A percentile compares a stretch with the other conserved stretches of the same genome.
Conservation (phyloP, 2,113 vertebrate species). For the Carassius auratus region DNA sequence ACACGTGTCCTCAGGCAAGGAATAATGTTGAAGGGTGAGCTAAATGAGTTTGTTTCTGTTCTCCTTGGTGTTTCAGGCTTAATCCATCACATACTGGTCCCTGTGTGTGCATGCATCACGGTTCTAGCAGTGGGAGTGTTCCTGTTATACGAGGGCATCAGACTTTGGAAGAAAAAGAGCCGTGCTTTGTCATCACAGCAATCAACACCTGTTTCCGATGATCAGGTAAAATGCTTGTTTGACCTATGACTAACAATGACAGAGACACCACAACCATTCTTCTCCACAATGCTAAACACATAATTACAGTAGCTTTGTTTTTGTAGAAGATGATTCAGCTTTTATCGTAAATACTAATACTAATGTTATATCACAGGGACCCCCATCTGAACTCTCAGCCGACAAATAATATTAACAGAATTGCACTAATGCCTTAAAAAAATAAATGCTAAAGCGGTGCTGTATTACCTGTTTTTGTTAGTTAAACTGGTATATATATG, state of each 20-base stretch:
- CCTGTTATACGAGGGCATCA: neutral
- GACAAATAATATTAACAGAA: neutral
- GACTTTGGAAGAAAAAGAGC: constrained; percentile 20
- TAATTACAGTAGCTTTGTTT: neutral
- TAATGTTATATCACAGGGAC: too few species aligned
- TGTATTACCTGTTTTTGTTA: neutral
- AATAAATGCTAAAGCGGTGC: neutral
- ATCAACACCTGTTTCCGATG: neutral
- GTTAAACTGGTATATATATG: too few species aligned
- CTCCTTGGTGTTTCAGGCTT: neutral
- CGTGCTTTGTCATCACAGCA: neutral
- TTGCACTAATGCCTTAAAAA: neutral
- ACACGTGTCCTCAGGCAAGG: neutral
- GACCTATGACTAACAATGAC: neutral
- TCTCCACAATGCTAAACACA: neutral
- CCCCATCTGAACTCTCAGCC: neutral
- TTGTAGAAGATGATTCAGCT: neutral
- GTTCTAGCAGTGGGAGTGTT: neutral
- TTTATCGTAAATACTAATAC: constrained; percentile 3
- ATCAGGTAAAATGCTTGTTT: neutral
- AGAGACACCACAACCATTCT: neutral
- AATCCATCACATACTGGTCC: neutral
- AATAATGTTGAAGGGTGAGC: neutral
- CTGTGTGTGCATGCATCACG: neutral
- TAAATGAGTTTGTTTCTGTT: neutral